Base-by-base conservation (phyloP, 2,113 vertebrate genomes). In the Trichomycterus rosablanca region DNA sequence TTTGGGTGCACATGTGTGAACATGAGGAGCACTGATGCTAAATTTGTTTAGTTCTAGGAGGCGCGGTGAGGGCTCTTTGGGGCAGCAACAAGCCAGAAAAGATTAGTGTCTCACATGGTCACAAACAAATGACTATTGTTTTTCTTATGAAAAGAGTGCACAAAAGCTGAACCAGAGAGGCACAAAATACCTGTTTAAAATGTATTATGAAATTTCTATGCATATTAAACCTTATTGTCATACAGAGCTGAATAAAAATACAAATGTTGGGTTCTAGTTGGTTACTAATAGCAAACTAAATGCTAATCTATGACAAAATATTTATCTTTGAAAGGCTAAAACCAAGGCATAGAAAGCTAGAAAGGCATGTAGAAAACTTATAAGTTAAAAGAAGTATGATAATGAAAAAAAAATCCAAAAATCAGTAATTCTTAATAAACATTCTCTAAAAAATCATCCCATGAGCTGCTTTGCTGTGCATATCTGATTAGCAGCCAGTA, bases 121-220 rank as follows among this genome's bases (percentile, higher is more conserved):
- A 71, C 50, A 76, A 84, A 88, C 86, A 89, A 75, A 81, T 78
- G 74, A 75, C 80, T 83, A 86, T 88, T 88, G 85, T 88, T 83
- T 80, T 66, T 67, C 58, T 63, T 84, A 86, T 84, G 78, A 84
- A 83, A 77, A 77, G 70, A 74, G 59, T 57, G 67, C 71, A 80
- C 76, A 63, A 67, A 52, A 67, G 43, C 63, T 24, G 48, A 74
- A 76, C 54, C 9, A 12, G 11, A 19, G 23, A 43, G n/a, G 23
- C 28, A 62, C 24, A 56, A 42, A 12, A 22, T 45, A 71, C 32
- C 7, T 2, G 30, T 37, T 57, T 32, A 7, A 66, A 40, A 65
- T 49, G 7, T 24, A 22, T 3, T 22, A 44, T 43, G 30, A 34
- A 44, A 55, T 32, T 52, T 53, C 18, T 46, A 20, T 1, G n/a